Conservation (phyloP, 2,888 invertebrate genomes). For the Caenorhabditis uteleia region DNA sequence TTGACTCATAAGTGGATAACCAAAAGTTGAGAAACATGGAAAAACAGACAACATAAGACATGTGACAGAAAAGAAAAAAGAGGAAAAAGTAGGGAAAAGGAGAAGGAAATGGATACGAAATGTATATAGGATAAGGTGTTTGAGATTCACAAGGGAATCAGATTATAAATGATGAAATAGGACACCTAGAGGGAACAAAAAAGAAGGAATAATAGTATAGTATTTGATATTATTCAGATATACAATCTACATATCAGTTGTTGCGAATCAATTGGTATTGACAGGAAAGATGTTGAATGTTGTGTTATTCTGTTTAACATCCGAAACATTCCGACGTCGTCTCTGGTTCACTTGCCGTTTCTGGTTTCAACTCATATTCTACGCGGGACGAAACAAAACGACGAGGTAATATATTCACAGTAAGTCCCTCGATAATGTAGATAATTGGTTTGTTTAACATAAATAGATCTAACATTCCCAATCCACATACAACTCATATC, state of each 20-base stretch:
- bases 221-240: constrained; percentile 8
- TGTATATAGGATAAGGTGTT: too few species aligned
- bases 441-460: not conserved
- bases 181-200: too few species aligned
- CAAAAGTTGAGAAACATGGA: too few species aligned
- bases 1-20: too few species aligned
- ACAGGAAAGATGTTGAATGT: constrained; percentile 66
- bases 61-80: too few species aligned
- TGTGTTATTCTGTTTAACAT: constrained; percentile 63
- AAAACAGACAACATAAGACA: not conserved
- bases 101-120: too few species aligned
- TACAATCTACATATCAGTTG: constrained; percentile 33
- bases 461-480: too few species aligned
- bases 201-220: too few species aligned
- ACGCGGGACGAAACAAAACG: constrained; percentile 32
- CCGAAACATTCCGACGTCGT: constrained; percentile 60
- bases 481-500: too few species aligned
- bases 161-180: too few species aligned
- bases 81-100: too few species aligned
- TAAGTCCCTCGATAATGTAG: constrained; percentile 11
- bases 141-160: too few species aligned
- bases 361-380: constrained; percentile 39
- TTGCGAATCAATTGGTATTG: constrained; percentile 52
- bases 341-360: constrained; percentile 47
- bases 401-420: constrained; percentile 26